A percentile compares a stretch with the other conserved stretches of the same genome.
phyloP scores from a whole-genome alignment of 2,888 invertebrate genomes.

The Odiellus spinosus region DNA sequence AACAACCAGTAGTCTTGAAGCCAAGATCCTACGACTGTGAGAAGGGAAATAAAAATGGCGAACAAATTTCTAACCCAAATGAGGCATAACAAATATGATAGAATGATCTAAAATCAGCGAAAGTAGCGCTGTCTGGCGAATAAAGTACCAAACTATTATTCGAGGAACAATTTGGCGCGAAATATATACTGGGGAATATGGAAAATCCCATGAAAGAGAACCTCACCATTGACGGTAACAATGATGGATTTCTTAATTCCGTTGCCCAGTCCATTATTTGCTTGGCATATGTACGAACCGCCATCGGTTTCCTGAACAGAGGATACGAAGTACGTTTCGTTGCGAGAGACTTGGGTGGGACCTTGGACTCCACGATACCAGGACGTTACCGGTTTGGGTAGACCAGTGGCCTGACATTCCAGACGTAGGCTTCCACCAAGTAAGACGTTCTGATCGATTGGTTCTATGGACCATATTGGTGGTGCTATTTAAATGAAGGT shows the following conservation, averaged over 20 bases:
- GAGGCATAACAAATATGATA: too few species aligned
- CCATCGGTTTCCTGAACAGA: constrained; percentile 7
- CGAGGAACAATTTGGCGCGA: too few species aligned
- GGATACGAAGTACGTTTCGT: constrained; percentile 3
- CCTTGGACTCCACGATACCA: constrained; percentile 17
- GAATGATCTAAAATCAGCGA: too few species aligned
- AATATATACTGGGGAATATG: too few species aligned
- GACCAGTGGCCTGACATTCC: constrained; percentile 15
- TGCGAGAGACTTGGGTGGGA: constrained; percentile 3
- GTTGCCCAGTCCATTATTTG: constrained; percentile 10
- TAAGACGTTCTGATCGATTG: constrained; percentile 10
- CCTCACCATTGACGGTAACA: constrained; percentile 10
- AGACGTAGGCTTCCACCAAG: constrained; percentile 6
- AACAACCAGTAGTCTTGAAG: too few species aligned
- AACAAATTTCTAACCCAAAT: too few species aligned
- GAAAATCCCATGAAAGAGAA: too few species aligned
- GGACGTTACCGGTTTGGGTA: constrained; percentile 13
- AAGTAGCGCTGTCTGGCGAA: too few species aligned
- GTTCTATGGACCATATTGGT: constrained; percentile 17
- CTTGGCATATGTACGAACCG: constrained; percentile 10
- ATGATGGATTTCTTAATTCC: constrained; percentile 5
- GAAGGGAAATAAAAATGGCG: too few species aligned
- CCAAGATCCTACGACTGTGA: too few species aligned
- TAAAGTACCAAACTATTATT: too few species aligned
- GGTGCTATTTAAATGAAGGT: constrained; percentile 9